Percentiles rank a stretch among this genome's conserved stretches.
These are phyloP conservation scores for Cabera pusaria DNA, from an alignment of 2,888 invertebrate genomes.

Conservation along the genomic window DNA sequence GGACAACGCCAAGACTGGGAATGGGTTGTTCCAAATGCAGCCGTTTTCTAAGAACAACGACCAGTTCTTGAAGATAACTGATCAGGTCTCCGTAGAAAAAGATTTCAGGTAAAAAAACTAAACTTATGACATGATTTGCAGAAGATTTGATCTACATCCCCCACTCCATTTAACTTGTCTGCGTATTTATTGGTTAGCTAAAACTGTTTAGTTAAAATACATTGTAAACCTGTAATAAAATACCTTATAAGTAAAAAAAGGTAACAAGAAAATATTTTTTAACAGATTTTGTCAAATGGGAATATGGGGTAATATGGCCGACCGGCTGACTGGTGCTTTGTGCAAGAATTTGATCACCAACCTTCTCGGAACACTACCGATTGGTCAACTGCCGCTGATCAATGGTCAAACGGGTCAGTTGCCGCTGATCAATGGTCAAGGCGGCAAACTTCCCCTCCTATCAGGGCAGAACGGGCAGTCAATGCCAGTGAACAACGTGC, in stretches of 20 bases:
- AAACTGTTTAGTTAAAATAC: no score
- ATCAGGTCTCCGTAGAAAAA: constrained; percentile 56
- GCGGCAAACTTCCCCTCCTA: not conserved
- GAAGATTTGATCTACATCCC: no score
- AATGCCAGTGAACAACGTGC: constrained; percentile 3
- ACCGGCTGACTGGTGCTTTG: constrained; percentile 79
- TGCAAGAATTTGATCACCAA: constrained; percentile 74
- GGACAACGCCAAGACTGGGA: constrained; percentile 33
- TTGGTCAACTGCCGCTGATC: constrained; percentile 7
- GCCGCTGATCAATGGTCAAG: constrained; percentile 1
- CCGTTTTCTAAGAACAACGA: constrained; percentile 54
- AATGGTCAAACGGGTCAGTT: constrained; percentile 8
- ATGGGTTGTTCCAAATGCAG: constrained; percentile 40
- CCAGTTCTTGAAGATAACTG: constrained; percentile 60
- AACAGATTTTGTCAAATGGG: constrained; percentile 87
- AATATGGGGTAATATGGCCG: constrained; percentile 85
- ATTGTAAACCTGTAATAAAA: no score
- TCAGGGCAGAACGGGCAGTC: constrained; percentile 4
- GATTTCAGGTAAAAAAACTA: constrained; percentile 63
- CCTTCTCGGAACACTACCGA: constrained; percentile 35
- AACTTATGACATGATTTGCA: no score
- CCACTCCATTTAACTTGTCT: no score
- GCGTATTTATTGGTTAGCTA: no score
- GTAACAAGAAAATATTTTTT: no score
- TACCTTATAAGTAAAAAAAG: no score